phyloP scores from a whole-genome alignment of 2,888 invertebrate species.

The Pelosia muscerda region DNA sequence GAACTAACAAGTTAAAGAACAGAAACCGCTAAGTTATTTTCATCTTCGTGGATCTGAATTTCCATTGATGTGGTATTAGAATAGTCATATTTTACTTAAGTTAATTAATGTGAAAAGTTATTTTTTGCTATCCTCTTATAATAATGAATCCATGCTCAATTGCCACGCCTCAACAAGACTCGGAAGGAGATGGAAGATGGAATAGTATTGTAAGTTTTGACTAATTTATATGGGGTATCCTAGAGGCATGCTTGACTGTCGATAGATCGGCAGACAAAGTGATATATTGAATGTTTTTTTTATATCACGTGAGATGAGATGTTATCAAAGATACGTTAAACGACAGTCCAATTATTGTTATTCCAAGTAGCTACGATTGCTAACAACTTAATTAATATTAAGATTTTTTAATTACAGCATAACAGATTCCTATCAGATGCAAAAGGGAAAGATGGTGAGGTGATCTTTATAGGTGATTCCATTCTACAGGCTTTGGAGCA shows the following conservation, averaged over 20 bases:
- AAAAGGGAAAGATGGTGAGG: constrained; percentile 96
- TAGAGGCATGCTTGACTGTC: constrained; percentile 11
- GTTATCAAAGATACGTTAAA: neutral
- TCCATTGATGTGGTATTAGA: constrained; percentile 42
- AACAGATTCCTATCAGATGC: constrained; percentile 94
- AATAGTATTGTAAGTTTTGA: constrained; percentile 88
- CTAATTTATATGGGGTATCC: neutral
- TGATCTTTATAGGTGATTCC: constrained; percentile 96
- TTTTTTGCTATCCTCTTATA: constrained; percentile 28
- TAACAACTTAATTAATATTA: neutral
- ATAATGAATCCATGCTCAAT: constrained; percentile 91
- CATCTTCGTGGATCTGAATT: constrained; percentile 33
- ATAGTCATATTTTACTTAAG: constrained; percentile 22
- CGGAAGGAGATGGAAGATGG: constrained; percentile 95
- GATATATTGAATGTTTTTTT: neutral
- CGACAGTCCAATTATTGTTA: neutral
- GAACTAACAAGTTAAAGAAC: constrained; percentile 23
- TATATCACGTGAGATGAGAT: neutral
- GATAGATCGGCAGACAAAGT: constrained; percentile 2
- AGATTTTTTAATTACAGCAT: constrained; percentile 88
- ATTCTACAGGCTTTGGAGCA: constrained; percentile 93
- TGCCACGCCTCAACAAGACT: constrained; percentile 91
- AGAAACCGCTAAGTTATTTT: constrained; percentile 52
- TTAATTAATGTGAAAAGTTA: constrained; percentile 40
- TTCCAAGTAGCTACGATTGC: neutral